Evolutionary conservation across 2,888 invertebrate genomes (phyloP).

Genomic region (Diploptera punctata): DNA sequence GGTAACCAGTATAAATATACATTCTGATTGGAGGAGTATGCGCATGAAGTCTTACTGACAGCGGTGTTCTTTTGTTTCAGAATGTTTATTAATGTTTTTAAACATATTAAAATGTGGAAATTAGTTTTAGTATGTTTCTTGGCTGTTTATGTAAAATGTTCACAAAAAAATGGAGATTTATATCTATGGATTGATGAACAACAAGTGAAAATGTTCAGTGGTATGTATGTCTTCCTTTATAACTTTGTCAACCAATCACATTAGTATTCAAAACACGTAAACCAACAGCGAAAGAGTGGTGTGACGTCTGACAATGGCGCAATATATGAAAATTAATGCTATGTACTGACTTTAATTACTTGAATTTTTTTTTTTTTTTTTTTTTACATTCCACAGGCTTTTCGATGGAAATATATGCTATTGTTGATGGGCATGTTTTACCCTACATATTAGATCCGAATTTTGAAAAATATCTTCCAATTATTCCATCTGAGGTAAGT

Average conservation of each 20-base stretch:
- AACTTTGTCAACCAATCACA: conserved; percentile 4
- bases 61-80: conserved; percentile 42
- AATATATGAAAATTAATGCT: not conserved
- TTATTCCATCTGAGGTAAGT: conserved; percentile 89
- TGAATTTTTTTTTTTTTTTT: conserved; percentile 20
- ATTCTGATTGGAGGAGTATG: not conserved
- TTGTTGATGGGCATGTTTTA: conserved; percentile 84
- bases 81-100: conserved; percentile 22
- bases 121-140: conserved; percentile 11
- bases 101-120: conserved; percentile 22
- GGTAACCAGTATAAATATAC: not conserved
- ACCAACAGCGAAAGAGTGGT: not conserved
- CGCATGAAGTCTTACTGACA: not conserved
- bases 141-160: conserved; percentile 27
- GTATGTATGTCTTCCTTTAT: conserved; percentile 59
- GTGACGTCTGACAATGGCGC: not conserved
- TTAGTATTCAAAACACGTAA: not conserved
- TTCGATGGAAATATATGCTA: conserved; percentile 89
- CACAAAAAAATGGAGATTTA: conserved; percentile 61
- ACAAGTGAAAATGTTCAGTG: conserved; percentile 90
- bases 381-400: conserved; percentile 72
- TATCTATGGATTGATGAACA: conserved; percentile 91
- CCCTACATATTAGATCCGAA: conserved; percentile 89
- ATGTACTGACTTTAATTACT: no score
- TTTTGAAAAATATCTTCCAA: conserved; percentile 86